Base-by-base conservation (phyloP, 2,113 vertebrate genomes). In the Tylochromis polylepis region DNA sequence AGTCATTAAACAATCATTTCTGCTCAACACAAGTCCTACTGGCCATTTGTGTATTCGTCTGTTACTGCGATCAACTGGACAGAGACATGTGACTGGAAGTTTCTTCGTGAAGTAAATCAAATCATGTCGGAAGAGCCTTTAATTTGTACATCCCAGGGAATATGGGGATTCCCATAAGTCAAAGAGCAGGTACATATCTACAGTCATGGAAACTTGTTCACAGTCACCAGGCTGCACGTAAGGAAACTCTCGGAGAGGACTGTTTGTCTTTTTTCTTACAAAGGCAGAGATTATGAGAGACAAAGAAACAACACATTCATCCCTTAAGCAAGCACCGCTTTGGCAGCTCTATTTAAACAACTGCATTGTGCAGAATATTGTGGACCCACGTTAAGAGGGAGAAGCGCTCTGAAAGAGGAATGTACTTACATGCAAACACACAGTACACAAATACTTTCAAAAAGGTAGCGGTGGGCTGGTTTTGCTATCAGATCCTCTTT, bases 91-190 rank as follows among this genome's bases (percentile, higher is more conserved):
- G 49, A 83, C 53, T 51, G 58, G 88, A 90, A 6, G 77, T 81
- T 83, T 85, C 57, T 62, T 22, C 8, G 18, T 51, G 31, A 85
- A 80, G 51, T 89, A 92, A 93, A 92, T 94, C 92, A 81, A 84
- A 31, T 43, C 9, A 83, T 60, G 88, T 80, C 24, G 60, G 85
- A 90, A 90, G 34, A 86, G 20, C 36, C 80, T 72, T 24, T 15
- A 86, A 82, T 72, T 53, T 82, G 85, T 87, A 83, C 58, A 11
- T 87, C 81, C 24, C 2, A 8, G 91, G 92, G 91, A 93, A 84
- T 62, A 70, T n/a, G 24, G 11, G 2, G 56, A 88, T 78, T 95
- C 93, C 88, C 92, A 57, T 94, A 94, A 95, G 89, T 95, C 85
- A 92, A 72, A 81, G 56, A 90, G 59, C 93, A 94, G 89, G 79